Evolutionary conservation across 2,113 vertebrate genomes (phyloP), one percentile per base, ranked within the genome.

Genomic region (Bothrops jararaca): DNA sequence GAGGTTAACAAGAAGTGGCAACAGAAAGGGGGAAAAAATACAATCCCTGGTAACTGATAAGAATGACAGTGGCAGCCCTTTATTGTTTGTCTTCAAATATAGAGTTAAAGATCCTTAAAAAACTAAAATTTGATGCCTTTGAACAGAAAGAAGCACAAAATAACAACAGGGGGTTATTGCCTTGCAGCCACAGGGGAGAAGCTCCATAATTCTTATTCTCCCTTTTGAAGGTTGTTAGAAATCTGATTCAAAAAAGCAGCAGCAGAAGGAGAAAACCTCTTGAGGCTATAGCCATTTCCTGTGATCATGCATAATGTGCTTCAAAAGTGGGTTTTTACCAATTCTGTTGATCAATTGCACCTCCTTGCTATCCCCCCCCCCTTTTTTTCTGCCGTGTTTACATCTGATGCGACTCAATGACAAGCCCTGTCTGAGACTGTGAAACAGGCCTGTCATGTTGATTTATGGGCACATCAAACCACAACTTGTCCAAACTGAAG

Each of bases 161-260:
- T 98, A 99, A 98, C 99, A 99, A 99, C 99, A 98, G 99, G 99
- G 99, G 99, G 98, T 98, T 99, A 99, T 99, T 99, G 99, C 99
- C 98, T 98, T 98, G 93, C 96, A 98, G 98, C 99, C 98, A 98
- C 98, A 97, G 98, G 99, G 99, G 99, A 99, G 98, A 98, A 97
- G 96, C 98, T 98, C 98, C 98, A 97, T 98, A 98, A 99, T 99
- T 99, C 98, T 98, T 98, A 98, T 98, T 98, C 98, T 98, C 98
- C 98, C 98, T 99, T 99, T 99, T 99, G 99, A 99, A 99, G 98
- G 98, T 98, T 98, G 98, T 98, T 98, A 98, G 98, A 98, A 99
- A 99, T 98, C 98, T 97, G 97, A 98, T 98, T 98, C 98, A 98
- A 98, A 98, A 98, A 98, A 98, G 97, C 97, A 97, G 97, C 97